Evolutionary conservation across 2,797 vertebrate genomes (phyloP).

Genomic region (Hemitrygon akajei): DNA sequence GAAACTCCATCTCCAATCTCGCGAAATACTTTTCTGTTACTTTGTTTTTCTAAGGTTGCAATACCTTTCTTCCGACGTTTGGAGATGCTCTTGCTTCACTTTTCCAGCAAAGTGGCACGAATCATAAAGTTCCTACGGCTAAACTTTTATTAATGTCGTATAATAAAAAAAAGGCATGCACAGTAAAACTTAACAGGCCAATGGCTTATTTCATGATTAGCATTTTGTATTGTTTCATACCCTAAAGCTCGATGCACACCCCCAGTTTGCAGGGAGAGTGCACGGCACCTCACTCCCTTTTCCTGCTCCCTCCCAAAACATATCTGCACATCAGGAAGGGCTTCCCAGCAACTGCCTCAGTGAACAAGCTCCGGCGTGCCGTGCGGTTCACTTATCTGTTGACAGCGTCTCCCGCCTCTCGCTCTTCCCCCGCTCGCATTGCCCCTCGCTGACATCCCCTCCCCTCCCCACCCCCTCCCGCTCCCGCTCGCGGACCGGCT

Average conservation of each 20-base stretch:
- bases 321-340: not conserved
- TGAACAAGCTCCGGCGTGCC: not conserved
- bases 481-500: not conserved
- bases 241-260: not conserved
- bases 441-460: not conserved
- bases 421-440: not conserved
- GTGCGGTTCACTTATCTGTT: not conserved
- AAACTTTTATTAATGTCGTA: slow-evolving; percentile 35
- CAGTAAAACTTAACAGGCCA: not conserved
- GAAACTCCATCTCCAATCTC: not conserved
- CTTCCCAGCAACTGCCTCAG: not conserved
- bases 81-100: slow-evolving; percentile 35
- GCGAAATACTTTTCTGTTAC: not conserved
- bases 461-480: not conserved
- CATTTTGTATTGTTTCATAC: not conserved
- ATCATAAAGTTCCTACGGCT: not conserved
- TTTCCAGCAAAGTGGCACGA: not conserved
- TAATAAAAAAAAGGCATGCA: not conserved
- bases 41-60: not conserved
- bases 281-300: not conserved
- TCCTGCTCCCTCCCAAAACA: not conserved
- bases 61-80: slow-evolving; percentile 6
- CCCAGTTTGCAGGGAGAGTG: not conserved
- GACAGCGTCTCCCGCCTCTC: not conserved
- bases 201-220: not conserved